phyloP scores from a whole-genome alignment of 1,140 invertebrate genomes.

The Liolophura sinensis region DNA sequence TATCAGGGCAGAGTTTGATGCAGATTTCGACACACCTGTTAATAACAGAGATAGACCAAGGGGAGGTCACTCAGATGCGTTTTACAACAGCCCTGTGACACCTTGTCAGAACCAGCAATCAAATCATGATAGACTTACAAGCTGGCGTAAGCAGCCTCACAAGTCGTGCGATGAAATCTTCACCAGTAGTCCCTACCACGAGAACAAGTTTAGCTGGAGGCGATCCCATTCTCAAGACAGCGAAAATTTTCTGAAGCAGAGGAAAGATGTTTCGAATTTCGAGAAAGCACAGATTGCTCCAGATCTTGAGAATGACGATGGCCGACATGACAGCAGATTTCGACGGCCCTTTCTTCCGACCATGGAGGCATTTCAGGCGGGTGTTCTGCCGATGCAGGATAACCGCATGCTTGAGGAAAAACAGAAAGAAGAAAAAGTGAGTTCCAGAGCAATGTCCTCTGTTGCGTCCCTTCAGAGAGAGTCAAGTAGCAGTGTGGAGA shows the following conservation, averaged over 20 bases:
- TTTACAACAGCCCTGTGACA: too few species aligned
- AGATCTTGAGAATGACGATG: too few species aligned
- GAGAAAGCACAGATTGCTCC: conserved; percentile 25
- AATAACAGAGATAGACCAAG: background rate
- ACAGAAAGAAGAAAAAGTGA: background rate
- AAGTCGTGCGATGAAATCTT: conserved; percentile 9
- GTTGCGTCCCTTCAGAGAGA: conserved; percentile 1
- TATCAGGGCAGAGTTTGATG: background rate
- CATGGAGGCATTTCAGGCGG: conserved; percentile 3
- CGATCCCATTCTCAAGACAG: conserved; percentile 48
- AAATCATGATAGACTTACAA: background rate
- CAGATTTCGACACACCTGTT: background rate
- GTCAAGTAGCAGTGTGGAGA: conserved; percentile 19
- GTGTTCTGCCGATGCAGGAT: background rate
- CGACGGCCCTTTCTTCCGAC: conserved; percentile 14
- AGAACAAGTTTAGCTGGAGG: conserved; percentile 20
- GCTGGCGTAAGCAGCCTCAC: conserved; percentile 11
- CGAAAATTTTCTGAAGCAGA: conserved; percentile 36
- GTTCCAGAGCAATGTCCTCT: too few species aligned
- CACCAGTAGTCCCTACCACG: background rate
- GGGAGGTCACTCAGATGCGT: too few species aligned
- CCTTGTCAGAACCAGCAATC: background rate
- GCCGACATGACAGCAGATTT: background rate
- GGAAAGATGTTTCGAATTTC: conserved; percentile 55
- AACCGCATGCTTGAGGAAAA: conserved; percentile 10